Conservation (phyloP, 2,888 invertebrate genomes). For the Eulithis prunata region DNA sequence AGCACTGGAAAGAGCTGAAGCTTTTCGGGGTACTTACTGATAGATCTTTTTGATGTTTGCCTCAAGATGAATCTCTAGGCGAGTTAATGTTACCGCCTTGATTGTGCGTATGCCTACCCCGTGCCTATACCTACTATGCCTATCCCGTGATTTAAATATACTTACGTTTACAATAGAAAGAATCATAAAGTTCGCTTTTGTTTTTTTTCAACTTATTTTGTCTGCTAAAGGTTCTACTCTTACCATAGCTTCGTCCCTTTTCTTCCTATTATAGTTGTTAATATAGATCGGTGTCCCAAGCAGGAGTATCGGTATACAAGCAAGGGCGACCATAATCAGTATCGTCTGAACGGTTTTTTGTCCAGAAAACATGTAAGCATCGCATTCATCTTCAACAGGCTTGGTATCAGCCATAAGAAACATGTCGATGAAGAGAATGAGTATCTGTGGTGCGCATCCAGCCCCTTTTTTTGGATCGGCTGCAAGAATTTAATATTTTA, state of each 20-base stretch:
- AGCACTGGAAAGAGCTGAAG: too few species aligned
- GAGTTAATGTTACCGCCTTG: too few species aligned
- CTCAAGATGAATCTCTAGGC: too few species aligned
- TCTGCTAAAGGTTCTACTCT: constrained; percentile 8
- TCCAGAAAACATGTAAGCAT: constrained; percentile 82
- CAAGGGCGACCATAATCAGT: constrained; percentile 83
- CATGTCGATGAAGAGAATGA: constrained; percentile 92
- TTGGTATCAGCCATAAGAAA: constrained; percentile 75
- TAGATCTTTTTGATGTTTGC: too few species aligned
- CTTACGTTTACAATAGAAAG: too few species aligned
- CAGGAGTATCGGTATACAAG: constrained; percentile 89
- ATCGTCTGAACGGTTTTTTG: constrained; percentile 84
- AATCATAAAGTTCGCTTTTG: too few species aligned
- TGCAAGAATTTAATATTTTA: background rate
- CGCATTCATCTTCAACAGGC: constrained; percentile 65
- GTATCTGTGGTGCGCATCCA: constrained; percentile 88
- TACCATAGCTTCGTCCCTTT: constrained; percentile 45
- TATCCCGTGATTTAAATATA: too few species aligned
- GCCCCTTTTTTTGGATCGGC: constrained; percentile 43
- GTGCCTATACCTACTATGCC: too few species aligned
- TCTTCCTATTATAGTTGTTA: constrained; percentile 43
- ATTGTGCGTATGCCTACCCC: too few species aligned
- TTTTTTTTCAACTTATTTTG: background rate
- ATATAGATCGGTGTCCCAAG: constrained; percentile 88
- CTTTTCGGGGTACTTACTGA: too few species aligned